These are phyloP conservation scores for Sterrhoptilus dennistouni DNA, from an alignment of 2,113 vertebrate genomes.

Conservation along the genomic window DNA sequence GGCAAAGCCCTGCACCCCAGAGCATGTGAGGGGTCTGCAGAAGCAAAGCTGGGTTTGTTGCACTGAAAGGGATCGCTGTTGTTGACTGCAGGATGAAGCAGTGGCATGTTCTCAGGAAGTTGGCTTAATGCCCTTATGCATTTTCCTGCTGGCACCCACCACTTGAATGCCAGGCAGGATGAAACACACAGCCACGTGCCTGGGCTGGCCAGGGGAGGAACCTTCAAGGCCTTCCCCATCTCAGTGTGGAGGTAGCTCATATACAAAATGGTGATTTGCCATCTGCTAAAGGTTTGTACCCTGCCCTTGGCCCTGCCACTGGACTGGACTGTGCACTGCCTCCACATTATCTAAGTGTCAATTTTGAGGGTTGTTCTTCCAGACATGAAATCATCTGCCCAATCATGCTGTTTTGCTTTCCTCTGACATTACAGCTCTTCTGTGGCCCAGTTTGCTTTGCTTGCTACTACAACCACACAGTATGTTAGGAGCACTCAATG, in stretches of 20 bases:
- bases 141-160: background rate
- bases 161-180: background rate
- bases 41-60: background rate
- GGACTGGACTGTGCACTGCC: background rate
- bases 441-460: background rate
- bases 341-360: background rate
- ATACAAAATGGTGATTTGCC: background rate
- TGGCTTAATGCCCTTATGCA: background rate
- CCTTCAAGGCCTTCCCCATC: background rate
- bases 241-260: rapidly evolving
- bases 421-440: background rate
- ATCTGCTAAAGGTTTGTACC: background rate
- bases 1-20: rapidly evolving
- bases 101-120: background rate
- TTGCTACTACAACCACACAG: background rate
- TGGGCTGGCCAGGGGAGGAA: background rate
- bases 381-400: background rate
- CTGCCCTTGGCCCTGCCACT: background rate
- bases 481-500: background rate
- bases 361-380: background rate
- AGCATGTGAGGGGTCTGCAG: background rate
- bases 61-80: background rate
- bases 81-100: background rate
- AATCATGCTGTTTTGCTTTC: background rate
- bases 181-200: background rate